phyloP scores from a whole-genome alignment of 2,888 invertebrate genomes.

The Tachystola acroxantha region DNA sequence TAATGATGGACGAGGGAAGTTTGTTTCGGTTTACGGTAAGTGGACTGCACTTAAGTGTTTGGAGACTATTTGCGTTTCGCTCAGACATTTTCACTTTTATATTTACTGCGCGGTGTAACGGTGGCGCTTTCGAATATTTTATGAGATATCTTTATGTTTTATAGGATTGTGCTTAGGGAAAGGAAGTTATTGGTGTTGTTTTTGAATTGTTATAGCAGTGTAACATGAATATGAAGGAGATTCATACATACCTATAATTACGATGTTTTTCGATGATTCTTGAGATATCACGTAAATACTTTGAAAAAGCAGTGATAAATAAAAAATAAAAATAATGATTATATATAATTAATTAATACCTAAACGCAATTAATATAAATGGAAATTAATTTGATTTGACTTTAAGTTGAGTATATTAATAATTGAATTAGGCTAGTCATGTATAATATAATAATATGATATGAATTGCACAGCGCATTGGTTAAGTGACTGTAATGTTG shows the following conservation, averaged over 20 bases:
- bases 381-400: too few relatives aligned
- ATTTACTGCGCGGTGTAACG: constrained; percentile 9
- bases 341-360: too few relatives aligned
- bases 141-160: constrained; percentile 8
- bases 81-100: constrained; percentile 9
- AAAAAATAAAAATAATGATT: too few relatives aligned
- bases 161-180: background rate
- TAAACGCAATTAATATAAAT: too few relatives aligned
- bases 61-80: constrained; percentile 2
- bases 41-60: constrained; percentile 16
- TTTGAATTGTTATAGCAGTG: background rate
- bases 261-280: background rate
- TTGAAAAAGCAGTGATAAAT: too few relatives aligned
- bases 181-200: background rate
- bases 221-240: too few relatives aligned
- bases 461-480: too few relatives aligned
- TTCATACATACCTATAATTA: background rate
- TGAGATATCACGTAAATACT: too few relatives aligned
- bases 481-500: too few relatives aligned
- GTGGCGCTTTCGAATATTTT: constrained; percentile 11
- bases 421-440: too few relatives aligned
- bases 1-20: constrained; percentile 50
- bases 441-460: too few relatives aligned
- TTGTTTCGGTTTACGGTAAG: constrained; percentile 56
- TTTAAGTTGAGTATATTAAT: too few relatives aligned